Evolutionary conservation across 2,797 vertebrate genomes (phyloP), one percentile per base, ranked within the genome.

Genomic region (Onychomys arenicola): DNA sequence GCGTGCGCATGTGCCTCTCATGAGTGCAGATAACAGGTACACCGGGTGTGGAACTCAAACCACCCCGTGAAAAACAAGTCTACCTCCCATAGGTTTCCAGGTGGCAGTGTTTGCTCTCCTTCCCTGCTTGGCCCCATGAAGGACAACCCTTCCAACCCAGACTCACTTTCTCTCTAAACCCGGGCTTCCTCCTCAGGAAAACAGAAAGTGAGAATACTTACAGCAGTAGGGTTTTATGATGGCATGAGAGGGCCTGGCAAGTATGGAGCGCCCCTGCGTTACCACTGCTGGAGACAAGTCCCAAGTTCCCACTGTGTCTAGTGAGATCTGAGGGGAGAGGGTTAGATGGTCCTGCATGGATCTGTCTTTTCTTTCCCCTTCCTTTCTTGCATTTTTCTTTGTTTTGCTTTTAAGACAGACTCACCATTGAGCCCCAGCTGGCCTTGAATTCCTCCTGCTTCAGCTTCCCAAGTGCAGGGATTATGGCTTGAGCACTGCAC

Each of bases 71-170:
- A 59, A 89, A 71, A 52, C 34, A 87, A 67, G 59, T 32, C n/a
- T 90, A 40, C 77, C 49, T 85, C 65, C 73, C n/a, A 27, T 5
- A 7, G 49, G 12, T 75, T 78, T 65, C 87, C 94, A 85, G 81
- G 92, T 63, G 57, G 55, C 77, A 49, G 27, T 75, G n/a, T 95
- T 95, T 90, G 84, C 46, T 67, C 94, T 91, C 29, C 71, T 67
- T 55, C 69, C 52, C 89, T 89, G 43, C 43, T 78, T 95, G 93
- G 40, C 61, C 55, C 32, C 12, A 52, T 16, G 37, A 59, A 89
- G 59, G 16, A 37, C 69, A 78, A 27, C 12, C 16, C 73, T 77
- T 61, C 88, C 34, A 1, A 69, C 49, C 29, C 67, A 55, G 16
- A 27, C n/a, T 52, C n/a, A 27, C 32, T 84, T 25, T 82, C 82